A percentile compares a stretch with the other conserved stretches of the same genome.
These are phyloP conservation scores for Aldrovandia affinis DNA, from an alignment of 2,797 vertebrate genomes.

Conservation along the genomic window DNA sequence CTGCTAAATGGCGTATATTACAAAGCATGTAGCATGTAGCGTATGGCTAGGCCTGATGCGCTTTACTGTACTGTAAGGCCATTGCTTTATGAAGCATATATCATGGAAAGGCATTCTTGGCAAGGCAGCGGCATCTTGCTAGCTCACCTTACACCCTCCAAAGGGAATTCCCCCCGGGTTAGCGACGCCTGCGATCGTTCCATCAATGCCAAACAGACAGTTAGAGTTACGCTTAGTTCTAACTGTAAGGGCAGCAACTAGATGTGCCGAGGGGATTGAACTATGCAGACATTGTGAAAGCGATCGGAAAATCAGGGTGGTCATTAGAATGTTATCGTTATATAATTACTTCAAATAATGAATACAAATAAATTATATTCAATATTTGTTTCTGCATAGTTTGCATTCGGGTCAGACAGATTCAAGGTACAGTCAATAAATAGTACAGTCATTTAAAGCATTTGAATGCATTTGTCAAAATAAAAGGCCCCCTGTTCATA, in stretches of 20 bases:
- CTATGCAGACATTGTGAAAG: background rate
- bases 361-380: background rate
- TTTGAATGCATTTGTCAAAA: too few species aligned
- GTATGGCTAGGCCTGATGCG: background rate
- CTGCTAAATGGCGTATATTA: background rate
- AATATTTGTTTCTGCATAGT: background rate
- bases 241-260: background rate
- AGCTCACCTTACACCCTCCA: conserved; percentile 15
- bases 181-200: background rate
- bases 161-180: conserved; percentile 2
- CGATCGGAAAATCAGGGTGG: background rate
- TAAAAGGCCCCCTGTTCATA: too few species aligned
- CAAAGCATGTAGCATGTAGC: background rate
- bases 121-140: background rate
- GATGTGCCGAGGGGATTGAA: background rate
- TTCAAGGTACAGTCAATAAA: background rate
- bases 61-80: background rate
- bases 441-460: too few species aligned
- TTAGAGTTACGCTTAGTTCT: conserved; percentile 17
- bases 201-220: conserved; percentile 1
- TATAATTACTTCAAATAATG: background rate
- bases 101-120: conserved; percentile 2
- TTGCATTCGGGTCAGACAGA: background rate
- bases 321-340: background rate
- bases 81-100: background rate